Evolutionary conservation across 2,113 vertebrate species (phyloP), one percentile per base, ranked within the genome.

Genomic region (Ciconia maguari): DNA sequence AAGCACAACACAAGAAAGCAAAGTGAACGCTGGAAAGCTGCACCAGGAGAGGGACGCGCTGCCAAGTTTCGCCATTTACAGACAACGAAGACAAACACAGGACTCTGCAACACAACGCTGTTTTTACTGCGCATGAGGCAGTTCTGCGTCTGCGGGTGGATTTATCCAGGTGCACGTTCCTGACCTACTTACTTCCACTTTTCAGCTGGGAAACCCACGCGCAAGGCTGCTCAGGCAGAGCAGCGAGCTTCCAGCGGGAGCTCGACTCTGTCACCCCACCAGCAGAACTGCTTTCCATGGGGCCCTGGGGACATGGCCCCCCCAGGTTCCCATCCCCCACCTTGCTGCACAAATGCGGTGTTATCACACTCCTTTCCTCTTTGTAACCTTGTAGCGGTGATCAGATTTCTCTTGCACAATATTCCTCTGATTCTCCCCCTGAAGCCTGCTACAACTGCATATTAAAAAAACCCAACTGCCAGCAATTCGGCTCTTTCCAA

Each of bases 171-270:
- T 66, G 64, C 75, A 0, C 29, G 64, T 41, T 95, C 74, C 93
- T 94, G 94, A 96, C 96, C 92, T 93, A 96, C 57, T 95, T 83
- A 96, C 57, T 95, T 83, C 88, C 11, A 29, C 65, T 94, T 64
- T 52, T 75, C 74, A 80, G 87, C 77, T 24, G 49, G 78, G 60
- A 91, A 91, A 36, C 58, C 42, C 78, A 41, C 1, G 9, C 92
- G 83, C 61, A 36, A 71, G 65, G 44, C 51, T 78, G 84, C 69
- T 81, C 24, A 18, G 74, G 91, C 58, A 75, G 46, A 72, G 54
- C 46, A 51, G 49, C 1, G 10, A 75, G 42, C 38, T 71, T 51
- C 83, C 69, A 87, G 55, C 0, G 2, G 46, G 87, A 96, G 46
- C 72, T 87, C 29, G 2, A 36, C 74, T 34, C n/a, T 30, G 12